phyloP scores from a whole-genome alignment of 2,888 invertebrate genomes.

The Pristionchus entomophagus region DNA sequence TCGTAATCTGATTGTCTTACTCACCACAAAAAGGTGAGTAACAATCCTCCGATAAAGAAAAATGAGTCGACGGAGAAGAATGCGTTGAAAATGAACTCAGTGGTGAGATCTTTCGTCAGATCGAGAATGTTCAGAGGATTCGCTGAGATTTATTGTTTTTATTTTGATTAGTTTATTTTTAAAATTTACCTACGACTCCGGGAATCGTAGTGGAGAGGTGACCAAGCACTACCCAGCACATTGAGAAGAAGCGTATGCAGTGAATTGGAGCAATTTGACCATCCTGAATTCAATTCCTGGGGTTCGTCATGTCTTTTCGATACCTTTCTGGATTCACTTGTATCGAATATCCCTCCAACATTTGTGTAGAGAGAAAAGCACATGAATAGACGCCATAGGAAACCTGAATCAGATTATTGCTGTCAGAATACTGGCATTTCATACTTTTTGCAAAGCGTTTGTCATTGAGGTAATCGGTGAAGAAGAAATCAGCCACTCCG shows the following conservation, averaged over 20 bases:
- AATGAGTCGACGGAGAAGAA: constrained; percentile 61
- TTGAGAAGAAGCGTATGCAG: constrained; percentile 44
- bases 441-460: not conserved
- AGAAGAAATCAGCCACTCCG: constrained; percentile 17
- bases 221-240: constrained; percentile 37
- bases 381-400: constrained; percentile 29
- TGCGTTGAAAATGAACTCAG: constrained; percentile 55
- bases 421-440: not conserved
- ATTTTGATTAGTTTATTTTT: not conserved
- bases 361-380: constrained; percentile 32
- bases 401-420: not conserved
- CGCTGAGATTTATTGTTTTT: too few species aligned
- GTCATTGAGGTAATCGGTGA: not conserved
- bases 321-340: not conserved
- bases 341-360: constrained; percentile 29
- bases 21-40: constrained; percentile 49
- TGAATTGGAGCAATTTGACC: constrained; percentile 37
- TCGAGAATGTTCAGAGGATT: constrained; percentile 50
- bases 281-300: not conserved
- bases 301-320: not conserved
- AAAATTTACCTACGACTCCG: not conserved
- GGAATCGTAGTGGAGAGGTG: not conserved
- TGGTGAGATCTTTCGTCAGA: constrained; percentile 42
- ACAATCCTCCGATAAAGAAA: constrained; percentile 59
- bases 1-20: too few species aligned